Evolutionary conservation across 2,888 invertebrate genomes (phyloP).

Genomic region (Pristionchus japonicus): DNA sequence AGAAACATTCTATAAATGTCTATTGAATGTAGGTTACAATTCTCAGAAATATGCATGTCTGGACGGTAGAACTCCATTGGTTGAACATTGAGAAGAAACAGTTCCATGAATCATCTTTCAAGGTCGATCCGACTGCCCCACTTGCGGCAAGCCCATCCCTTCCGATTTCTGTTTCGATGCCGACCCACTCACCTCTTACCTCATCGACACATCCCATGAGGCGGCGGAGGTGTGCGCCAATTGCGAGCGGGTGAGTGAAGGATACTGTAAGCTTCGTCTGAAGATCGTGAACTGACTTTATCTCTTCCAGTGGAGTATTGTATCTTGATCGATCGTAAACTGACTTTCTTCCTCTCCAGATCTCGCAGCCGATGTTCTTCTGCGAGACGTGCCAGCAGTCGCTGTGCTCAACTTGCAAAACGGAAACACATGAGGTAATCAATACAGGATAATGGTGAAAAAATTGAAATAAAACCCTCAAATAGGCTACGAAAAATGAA

Average conservation of each 20-base stretch:
- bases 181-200: conserved; percentile 83
- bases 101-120: too few species aligned
- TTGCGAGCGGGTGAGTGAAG: conserved; percentile 80
- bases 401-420: conserved; percentile 83
- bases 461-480: too few species aligned
- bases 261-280: too few species aligned
- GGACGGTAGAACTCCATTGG: too few species aligned
- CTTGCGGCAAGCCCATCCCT: not conserved
- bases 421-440: conserved; percentile 81
- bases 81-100: too few species aligned
- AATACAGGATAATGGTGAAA: too few species aligned
- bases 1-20: too few species aligned
- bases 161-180: conserved; percentile 28
- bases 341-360: conserved; percentile 61
- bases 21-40: too few species aligned
- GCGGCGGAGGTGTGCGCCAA: conserved; percentile 85
- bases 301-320: not conserved
- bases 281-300: too few species aligned
- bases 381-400: conserved; percentile 87
- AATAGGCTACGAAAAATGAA: too few species aligned
- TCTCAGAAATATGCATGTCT: too few species aligned
- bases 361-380: conserved; percentile 82
- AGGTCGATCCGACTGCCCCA: conserved; percentile 15
- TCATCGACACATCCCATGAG: conserved; percentile 83
- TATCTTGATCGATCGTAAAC: not conserved